Evolutionary conservation across 2,888 invertebrate species (phyloP), one percentile per base, ranked within the genome.

Genomic region (Chrysolina americana): DNA sequence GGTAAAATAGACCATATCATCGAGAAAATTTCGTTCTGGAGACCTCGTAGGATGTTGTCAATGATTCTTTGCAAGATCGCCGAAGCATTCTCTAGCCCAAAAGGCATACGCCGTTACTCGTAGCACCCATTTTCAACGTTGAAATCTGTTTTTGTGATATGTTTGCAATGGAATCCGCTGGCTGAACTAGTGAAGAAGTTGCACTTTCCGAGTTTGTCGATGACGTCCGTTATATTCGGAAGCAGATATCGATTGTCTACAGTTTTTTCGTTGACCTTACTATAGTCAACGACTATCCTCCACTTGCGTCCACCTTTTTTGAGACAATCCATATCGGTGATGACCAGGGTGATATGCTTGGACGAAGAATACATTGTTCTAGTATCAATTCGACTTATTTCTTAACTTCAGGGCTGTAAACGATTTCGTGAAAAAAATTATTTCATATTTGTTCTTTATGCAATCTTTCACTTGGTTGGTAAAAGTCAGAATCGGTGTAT

Each of bases 21-120:
- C 41, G 11, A 41, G 41, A 6, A 41, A 41, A 41, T 41, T 41
- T 41, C 41, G 41, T 41, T 41, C 41, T 41, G 41, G 41, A 41
- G 11, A 41, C 41, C 41, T 74, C 75, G 36, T 75, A 73, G 50
- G 71, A 76, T n/a, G n/a, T n/a, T n/a, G n/a, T n/a, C n/a, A n/a
- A n/a, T n/a, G n/a, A n/a, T n/a, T n/a, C n/a, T n/a, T n/a, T n/a
- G n/a, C n/a, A n/a, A n/a, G n/a, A n/a, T n/a, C 19, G 74, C 56
- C 2, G 74, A 70, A 2, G 74, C 73, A 62, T 74, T 74, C 63
- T 75, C 73, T 13, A 77, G 56, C 6, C 74, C 72, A 65, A 72
- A 73, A 13, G 73, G 65, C 66, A 75, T 63, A 41, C 68, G 17
- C 19, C 44, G 36, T 23, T 47, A 64, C 48, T 59, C 65, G n/a